Evolutionary conservation across 64 coral and sea anemone species (phyloP).

Genomic region (Dendronephthya gigantea): DNA sequence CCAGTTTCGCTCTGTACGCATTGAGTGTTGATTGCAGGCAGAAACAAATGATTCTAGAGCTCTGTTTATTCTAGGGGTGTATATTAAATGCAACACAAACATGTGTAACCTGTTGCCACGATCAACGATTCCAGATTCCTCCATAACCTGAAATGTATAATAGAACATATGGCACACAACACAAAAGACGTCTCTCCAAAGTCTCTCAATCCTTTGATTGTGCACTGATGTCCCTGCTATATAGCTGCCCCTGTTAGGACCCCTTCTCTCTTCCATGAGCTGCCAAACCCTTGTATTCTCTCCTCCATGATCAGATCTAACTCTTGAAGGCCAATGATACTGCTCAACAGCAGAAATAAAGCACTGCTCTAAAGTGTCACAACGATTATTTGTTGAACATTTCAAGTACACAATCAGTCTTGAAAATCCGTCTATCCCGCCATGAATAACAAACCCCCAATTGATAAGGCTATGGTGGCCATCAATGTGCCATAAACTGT

Average conservation of each 20-base stretch:
- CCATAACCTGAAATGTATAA: conserved; percentile 56
- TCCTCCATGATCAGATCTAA: conserved; percentile 25
- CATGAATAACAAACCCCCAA: conserved; percentile 50
- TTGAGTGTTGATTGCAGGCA: conserved; percentile 44
- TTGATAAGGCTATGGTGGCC: conserved; percentile 51
- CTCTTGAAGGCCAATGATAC: conserved; percentile 37
- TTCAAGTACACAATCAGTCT: conserved; percentile 40
- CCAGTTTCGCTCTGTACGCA: conserved; percentile 36
- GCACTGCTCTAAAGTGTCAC: conserved; percentile 35
- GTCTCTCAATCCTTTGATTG: conserved; percentile 42
- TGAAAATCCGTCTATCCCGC: conserved; percentile 44
- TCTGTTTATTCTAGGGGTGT: conserved; percentile 24
- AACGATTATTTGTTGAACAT: conserved; percentile 48
- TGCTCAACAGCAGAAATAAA: conserved; percentile 29
- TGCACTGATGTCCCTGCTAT: conserved; percentile 30
- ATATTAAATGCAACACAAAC: conserved; percentile 30
- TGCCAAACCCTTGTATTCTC: conserved; percentile 27
- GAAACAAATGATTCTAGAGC: conserved; percentile 14
- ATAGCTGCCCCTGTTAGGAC: conserved; percentile 37
- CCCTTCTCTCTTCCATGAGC: conserved; percentile 38
- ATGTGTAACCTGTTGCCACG: conserved; percentile 25
- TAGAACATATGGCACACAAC: conserved; percentile 44
- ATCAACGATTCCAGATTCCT: conserved; percentile 30
- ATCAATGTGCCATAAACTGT: conserved; percentile 61
- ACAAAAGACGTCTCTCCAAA: conserved; percentile 46